Base-by-base conservation (phyloP, 2,888 invertebrate genomes). In the Venustoraphidia nigricollis region DNA sequence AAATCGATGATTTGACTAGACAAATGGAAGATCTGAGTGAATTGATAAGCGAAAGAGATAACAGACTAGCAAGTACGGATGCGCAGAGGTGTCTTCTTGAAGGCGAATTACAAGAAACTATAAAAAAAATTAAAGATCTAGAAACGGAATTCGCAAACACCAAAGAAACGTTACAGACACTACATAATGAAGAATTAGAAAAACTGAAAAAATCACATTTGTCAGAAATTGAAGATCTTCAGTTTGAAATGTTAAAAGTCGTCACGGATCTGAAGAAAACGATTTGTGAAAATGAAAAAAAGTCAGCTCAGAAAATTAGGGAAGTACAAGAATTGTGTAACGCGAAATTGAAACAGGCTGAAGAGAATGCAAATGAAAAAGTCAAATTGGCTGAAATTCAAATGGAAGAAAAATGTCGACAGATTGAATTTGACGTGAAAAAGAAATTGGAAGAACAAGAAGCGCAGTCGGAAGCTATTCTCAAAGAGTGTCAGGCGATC, bases 401-500 rank as follows among this genome's bases (percentile, higher is more conserved):
- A 55, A 60, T 66, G 34, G 65, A 68, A 50, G 65, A 69, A 53
- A 70, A 67, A 55, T 59, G 66, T 17, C 64, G 67, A 48, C 66
- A 68, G 52, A 57, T 69, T 8, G 72, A 73, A 55, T 58, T 55
- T 2, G 63, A 60, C 34, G 63, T 69, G 57, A 64, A 68, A 54
- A 57, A 62, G 17, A 66, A 68, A 35, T 53, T 73, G 6, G 63
- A 68, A 50, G 62, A 64, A 3, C 69, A 72, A 57, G 63, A 68
- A 55, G 58, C 60, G 45, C 65, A 70, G 53, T 66, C 69, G 56
- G 65, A 68, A 9, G 64, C 60, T 2, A 73, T 74, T 56, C 59
- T 74, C 49, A 71, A 71, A 53, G 73, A 73, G 56, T 72, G 72
- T 35, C 72, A 74, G 58, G 68, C 70, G 49, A 67, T 73, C 53